phyloP scores from a whole-genome alignment of 2,888 invertebrate species.

The Nezara viridula region DNA sequence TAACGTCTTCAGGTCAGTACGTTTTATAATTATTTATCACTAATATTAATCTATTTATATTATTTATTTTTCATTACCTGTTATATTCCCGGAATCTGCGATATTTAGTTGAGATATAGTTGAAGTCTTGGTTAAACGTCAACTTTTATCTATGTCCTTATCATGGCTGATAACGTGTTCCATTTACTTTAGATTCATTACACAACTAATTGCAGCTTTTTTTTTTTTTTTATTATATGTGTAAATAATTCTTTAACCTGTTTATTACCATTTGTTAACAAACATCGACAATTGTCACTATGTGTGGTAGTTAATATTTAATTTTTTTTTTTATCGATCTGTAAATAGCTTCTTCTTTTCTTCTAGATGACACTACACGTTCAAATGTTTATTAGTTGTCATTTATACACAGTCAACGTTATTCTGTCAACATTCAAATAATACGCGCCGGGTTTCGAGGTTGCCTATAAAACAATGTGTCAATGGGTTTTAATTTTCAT shows the following conservation, averaged over 20 bases:
- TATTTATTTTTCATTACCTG: neutral
- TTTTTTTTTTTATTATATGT: neutral
- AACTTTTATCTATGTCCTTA: neutral
- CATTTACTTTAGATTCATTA: slow-evolving; percentile 2
- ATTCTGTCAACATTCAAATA: neutral
- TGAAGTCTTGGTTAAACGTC: neutral
- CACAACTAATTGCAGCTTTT: neutral
- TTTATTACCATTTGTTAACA: neutral
- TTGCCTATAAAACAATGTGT: neutral
- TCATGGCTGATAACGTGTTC: neutral
- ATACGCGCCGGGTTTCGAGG: neutral
- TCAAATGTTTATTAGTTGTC: neutral
- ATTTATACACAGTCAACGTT: neutral
- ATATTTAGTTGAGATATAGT: neutral
- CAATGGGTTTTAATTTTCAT: slow-evolving; percentile 24
- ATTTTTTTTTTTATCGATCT: neutral
- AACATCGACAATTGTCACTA: neutral
- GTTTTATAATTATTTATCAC: neutral
- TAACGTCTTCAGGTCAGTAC: slow-evolving; percentile 44
- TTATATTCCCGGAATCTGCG: neutral
- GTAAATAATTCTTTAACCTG: neutral
- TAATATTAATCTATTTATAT: neutral
- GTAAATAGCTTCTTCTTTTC: neutral
- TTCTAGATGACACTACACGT: neutral
- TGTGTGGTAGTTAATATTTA: neutral